Evolutionary conservation across 2,113 vertebrate genomes (phyloP).

Genomic region (Crypturellus undulatus): DNA sequence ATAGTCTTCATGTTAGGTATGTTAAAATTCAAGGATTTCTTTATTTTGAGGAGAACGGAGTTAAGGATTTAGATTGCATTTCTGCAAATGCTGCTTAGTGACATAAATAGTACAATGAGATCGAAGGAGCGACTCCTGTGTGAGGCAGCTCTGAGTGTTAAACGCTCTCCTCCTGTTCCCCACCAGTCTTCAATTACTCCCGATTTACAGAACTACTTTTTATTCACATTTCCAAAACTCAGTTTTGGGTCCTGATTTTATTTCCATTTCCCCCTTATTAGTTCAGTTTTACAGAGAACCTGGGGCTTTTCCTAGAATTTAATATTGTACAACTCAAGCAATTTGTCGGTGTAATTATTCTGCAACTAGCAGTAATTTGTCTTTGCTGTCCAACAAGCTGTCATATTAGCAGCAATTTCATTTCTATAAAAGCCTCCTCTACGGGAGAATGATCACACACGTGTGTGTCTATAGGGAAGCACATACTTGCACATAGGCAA

Average conservation of each 20-base stretch:
- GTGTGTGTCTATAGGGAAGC: background rate
- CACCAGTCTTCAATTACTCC: background rate
- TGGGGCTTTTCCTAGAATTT: background rate
- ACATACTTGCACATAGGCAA: background rate
- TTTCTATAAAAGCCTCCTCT: background rate
- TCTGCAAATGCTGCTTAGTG: background rate
- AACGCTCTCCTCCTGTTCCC: background rate
- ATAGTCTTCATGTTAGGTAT: background rate
- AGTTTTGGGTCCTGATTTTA: background rate
- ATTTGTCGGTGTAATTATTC: constrained; percentile 13
- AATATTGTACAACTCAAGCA: background rate
- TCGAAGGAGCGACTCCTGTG: background rate
- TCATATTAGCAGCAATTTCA: background rate
- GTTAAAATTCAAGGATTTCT: background rate
- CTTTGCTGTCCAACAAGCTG: constrained; percentile 5
- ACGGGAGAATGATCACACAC: background rate
- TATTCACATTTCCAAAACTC: background rate
- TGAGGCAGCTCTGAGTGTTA: background rate
- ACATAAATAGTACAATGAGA: background rate
- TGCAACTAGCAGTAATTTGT: background rate
- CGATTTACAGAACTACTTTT: background rate
- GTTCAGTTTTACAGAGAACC: background rate
- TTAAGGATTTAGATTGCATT: background rate
- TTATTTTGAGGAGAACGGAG: background rate
- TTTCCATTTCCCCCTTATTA: background rate